These are phyloP conservation scores for Cyphomyrus plagiostoma DNA, from an alignment of 2,113 vertebrate genomes.

Conservation along the genomic window DNA sequence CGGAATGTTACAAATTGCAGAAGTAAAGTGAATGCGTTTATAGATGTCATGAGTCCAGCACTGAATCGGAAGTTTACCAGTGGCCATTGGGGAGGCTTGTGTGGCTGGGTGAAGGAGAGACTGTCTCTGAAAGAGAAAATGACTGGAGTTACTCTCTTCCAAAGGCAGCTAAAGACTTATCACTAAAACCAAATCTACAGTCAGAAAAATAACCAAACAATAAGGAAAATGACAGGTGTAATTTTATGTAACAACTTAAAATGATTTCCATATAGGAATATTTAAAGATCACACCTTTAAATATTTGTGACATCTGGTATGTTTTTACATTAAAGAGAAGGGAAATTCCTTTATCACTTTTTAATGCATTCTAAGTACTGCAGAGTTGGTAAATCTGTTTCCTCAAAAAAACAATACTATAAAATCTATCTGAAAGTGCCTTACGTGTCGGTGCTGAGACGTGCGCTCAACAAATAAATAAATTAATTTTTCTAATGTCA, in stretches of 20 bases:
- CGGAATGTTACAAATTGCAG: background rate
- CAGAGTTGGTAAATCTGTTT: background rate
- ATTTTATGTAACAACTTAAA: background rate
- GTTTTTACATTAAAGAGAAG: background rate
- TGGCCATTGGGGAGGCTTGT: conserved; percentile 13
- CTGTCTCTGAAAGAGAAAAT: conserved; percentile 44
- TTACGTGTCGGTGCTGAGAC: background rate
- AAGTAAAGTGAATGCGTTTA: background rate
- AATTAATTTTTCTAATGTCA: background rate
- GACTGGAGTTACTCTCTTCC: background rate
- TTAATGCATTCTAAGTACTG: background rate
- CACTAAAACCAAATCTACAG: background rate
- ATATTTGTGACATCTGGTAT: background rate
- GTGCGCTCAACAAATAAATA: background rate
- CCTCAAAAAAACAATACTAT: background rate
- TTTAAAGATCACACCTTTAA: background rate
- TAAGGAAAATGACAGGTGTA: background rate
- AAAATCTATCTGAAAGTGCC: background rate
- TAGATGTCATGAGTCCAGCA: background rate
- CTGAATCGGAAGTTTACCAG: conserved; percentile 15
- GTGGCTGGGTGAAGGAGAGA: conserved; percentile 48
- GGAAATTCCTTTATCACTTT: background rate
- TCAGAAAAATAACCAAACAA: background rate
- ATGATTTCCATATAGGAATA: background rate
- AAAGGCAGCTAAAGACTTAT: background rate